Evolutionary conservation across 2,888 invertebrate genomes (phyloP).

Genomic region (Cantharis rufa): DNA sequence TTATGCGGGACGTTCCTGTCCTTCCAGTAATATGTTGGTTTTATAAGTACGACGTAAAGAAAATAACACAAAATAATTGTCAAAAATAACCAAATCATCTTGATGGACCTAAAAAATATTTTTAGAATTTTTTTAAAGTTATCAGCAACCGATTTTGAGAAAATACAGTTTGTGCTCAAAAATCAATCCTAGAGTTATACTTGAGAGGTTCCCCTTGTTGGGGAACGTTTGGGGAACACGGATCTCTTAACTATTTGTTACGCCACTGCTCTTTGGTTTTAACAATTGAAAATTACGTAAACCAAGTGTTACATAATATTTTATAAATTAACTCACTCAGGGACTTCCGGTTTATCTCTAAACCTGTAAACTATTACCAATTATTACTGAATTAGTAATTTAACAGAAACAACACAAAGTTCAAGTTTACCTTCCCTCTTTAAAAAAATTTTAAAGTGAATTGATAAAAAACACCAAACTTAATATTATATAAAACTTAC

Average conservation of each 20-base stretch:
- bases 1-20: slow-evolving; percentile 1
- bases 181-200: too few species aligned
- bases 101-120: not conserved
- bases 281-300: not conserved
- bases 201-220: too few species aligned
- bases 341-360: not conserved
- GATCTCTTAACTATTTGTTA: too few species aligned
- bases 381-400: not conserved
- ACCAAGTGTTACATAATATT: too few species aligned
- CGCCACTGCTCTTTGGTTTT: not conserved
- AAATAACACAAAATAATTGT: slow-evolving; percentile 35
- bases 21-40: slow-evolving; percentile 30
- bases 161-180: too few species aligned
- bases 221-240: too few species aligned
- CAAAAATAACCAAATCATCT: slow-evolving; percentile 8
- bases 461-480: not conserved
- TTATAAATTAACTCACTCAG: too few species aligned
- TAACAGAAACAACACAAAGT: not conserved
- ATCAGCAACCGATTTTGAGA: too few species aligned
- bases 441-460: too few species aligned
- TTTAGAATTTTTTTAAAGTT: too few species aligned
- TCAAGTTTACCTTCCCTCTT: not conserved
- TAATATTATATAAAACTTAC: not conserved
- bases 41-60: slow-evolving; percentile 52
- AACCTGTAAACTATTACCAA: too few species aligned